Conservation (phyloP, 2,888 invertebrate species). For the Steinernema hermaphroditum region DNA sequence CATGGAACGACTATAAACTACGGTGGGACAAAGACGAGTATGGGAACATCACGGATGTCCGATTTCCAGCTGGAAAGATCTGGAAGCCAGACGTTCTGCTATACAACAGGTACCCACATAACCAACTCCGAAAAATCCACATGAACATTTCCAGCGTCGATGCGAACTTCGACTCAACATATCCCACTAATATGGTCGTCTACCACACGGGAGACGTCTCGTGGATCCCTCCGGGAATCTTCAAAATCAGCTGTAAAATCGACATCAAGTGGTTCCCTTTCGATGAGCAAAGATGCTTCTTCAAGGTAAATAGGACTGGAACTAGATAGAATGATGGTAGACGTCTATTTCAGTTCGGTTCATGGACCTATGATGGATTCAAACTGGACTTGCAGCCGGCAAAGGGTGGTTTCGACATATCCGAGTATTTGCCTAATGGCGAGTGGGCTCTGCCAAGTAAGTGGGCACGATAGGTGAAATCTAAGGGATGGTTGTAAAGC, state of each 20-base stretch:
- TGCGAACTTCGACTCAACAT: slow-evolving; percentile 70
- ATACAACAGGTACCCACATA: slow-evolving; percentile 47
- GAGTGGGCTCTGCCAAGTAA: slow-evolving; percentile 64
- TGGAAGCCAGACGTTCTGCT: slow-evolving; percentile 64
- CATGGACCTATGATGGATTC: slow-evolving; percentile 91
- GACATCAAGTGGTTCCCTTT: slow-evolving; percentile 78
- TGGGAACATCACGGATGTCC: slow-evolving; percentile 64
- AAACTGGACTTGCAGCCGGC: slow-evolving; percentile 78
- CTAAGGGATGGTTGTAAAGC: no score
- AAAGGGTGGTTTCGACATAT: slow-evolving; percentile 66
- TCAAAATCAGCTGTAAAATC: slow-evolving; percentile 78
- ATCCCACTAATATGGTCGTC: slow-evolving; percentile 73
- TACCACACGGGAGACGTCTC: slow-evolving; percentile 90
- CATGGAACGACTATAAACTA: slow-evolving; percentile 65
- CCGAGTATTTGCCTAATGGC: slow-evolving; percentile 65
- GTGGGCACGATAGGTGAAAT: no score
- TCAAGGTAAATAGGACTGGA: slow-evolving; percentile 50
- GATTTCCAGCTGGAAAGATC: slow-evolving; percentile 64
- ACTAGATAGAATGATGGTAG: slow-evolving; percentile 9
- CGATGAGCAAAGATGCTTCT: slow-evolving; percentile 75
- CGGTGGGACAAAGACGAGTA: slow-evolving; percentile 62
- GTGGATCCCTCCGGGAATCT: slow-evolving; percentile 83
- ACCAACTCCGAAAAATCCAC: not conserved
- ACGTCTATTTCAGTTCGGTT: slow-evolving; percentile 59
- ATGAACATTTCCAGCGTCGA: slow-evolving; percentile 67